A percentile compares a stretch with the other conserved stretches of the same genome.
Conservation (phyloP, 1,140 invertebrate genomes). For the Parapsyche elsis region DNA sequence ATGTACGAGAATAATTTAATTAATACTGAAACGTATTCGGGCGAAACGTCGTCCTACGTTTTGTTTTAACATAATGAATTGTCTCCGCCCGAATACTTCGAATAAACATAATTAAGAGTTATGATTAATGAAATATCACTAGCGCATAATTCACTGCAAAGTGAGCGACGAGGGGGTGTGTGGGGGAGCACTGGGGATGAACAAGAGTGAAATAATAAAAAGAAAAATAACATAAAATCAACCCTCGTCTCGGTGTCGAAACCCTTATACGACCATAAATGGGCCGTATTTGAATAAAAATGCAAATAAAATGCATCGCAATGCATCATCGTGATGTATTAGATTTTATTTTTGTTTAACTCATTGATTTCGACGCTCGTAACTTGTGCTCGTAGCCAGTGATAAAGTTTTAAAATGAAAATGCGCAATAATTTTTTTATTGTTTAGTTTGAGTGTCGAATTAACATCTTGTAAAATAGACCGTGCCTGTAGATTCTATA, state of each 20-base stretch:
- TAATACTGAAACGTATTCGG: neutral
- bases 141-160: constrained; percentile 12
- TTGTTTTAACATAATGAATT: constrained; percentile 24
- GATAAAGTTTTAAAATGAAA: no score
- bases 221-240: constrained; percentile 18
- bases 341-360: no score
- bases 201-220: neutral
- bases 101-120: constrained; percentile 40
- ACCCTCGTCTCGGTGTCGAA: neutral
- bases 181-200: neutral
- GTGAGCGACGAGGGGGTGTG: neutral
- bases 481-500: no score
- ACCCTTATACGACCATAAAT: constrained; percentile 11
- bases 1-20: neutral
- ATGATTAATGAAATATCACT: constrained; percentile 34
- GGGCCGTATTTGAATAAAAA: neutral
- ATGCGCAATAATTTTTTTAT: no score
- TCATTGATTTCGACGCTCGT: no score
- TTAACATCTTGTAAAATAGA: no score
- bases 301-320: neutral
- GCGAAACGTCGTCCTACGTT: neutral
- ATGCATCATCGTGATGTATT: neutral
- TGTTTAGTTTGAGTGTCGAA: no score
- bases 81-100: constrained; percentile 25
- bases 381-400: no score